Evolutionary conservation across 2,113 vertebrate species (phyloP).

Genomic region (Gnathonemus echidnorhynchus): DNA sequence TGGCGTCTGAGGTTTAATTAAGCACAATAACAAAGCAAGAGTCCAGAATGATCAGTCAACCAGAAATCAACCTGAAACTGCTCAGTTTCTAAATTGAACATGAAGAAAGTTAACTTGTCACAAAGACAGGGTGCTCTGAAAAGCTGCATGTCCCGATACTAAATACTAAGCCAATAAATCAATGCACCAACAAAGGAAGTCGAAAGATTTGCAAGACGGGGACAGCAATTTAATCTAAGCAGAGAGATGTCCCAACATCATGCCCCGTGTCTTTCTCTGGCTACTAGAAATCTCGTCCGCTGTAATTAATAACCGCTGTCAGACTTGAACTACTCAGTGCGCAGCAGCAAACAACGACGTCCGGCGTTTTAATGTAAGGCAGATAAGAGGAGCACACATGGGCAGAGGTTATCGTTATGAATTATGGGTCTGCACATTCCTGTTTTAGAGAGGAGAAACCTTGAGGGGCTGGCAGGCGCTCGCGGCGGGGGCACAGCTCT

Average conservation of each 20-base stretch:
- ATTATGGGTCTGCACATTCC: constrained; percentile 49
- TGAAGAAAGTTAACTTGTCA: background rate
- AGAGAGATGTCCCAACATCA: background rate
- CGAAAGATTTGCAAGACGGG: background rate
- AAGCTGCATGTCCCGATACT: background rate
- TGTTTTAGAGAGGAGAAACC: constrained; percentile 48
- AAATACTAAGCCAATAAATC: constrained; percentile 4
- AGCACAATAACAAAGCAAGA: background rate
- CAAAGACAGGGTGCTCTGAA: background rate
- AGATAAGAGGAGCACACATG: constrained; percentile 34
- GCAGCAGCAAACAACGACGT: background rate
- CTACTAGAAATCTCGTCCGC: background rate
- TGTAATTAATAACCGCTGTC: constrained; percentile 14
- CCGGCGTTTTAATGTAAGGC: constrained; percentile 42
- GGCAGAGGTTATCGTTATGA: constrained; percentile 47
- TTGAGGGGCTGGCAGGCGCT: constrained; percentile 36
- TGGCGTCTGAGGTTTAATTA: constrained; percentile 4
- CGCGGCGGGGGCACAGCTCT: background rate
- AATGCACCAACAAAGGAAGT: background rate
- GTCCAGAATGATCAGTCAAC: background rate
- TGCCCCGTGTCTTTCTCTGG: background rate
- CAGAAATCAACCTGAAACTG: background rate
- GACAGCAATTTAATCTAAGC: background rate
- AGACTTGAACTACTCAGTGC: constrained; percentile 34
- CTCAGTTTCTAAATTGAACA: background rate